Evolutionary conservation across 2,113 vertebrate genomes (phyloP).

Genomic region (Nestor notabilis): DNA sequence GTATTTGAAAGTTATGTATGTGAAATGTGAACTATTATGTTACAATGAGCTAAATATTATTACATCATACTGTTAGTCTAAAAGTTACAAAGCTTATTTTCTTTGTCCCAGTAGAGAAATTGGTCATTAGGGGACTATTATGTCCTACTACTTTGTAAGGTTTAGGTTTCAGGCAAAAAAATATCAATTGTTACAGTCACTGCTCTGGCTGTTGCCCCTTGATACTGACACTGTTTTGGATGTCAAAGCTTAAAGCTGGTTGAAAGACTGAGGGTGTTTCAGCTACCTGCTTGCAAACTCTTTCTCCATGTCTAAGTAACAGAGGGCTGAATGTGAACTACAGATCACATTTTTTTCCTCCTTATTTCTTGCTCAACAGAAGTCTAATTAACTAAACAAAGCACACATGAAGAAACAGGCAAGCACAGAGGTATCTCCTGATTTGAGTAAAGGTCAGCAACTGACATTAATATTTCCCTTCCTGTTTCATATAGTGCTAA

Average conservation of each 20-base stretch:
- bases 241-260: neutral
- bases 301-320: neutral
- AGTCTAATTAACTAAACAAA: neutral
- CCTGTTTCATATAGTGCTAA: neutral
- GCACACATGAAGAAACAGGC: neutral
- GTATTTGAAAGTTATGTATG: neutral
- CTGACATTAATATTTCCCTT: neutral
- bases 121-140: accelerated
- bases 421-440: neutral
- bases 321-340: too few relatives aligned
- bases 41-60: neutral
- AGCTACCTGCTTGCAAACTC: accelerated
- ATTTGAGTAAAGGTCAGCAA: neutral
- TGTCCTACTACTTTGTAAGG: neutral
- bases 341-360: accelerated
- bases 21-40: neutral
- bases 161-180: neutral
- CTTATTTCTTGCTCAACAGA: neutral
- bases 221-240: neutral
- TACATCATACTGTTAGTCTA: neutral
- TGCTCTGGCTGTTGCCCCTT: neutral
- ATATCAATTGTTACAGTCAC: neutral
- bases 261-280: neutral
- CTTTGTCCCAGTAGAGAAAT: neutral
- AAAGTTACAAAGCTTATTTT: neutral